phyloP scores from a whole-genome alignment of 1,140 invertebrate species.

The Ceratina japonica region DNA sequence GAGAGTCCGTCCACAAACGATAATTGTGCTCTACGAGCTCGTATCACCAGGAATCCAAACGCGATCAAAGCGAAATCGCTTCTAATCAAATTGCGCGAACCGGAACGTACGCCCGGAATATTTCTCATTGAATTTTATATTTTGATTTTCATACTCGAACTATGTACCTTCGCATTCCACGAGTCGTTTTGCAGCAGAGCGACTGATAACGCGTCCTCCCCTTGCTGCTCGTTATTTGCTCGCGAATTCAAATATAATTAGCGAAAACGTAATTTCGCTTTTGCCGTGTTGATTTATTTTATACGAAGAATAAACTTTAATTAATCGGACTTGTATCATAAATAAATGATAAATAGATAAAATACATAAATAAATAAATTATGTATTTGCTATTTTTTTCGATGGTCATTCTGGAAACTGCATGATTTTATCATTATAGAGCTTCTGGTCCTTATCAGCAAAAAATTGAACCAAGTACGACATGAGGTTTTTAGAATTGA shows the following conservation, averaged over 20 bases:
- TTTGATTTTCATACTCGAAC: background rate
- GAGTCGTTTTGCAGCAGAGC: no score
- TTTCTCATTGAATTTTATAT: background rate
- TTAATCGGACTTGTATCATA: no score
- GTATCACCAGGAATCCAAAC: no score
- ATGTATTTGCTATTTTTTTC: background rate
- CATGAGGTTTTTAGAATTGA: background rate
- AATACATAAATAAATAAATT: no score
- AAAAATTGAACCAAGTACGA: background rate
- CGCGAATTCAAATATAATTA: background rate
- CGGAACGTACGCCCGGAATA: background rate
- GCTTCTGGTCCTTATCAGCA: background rate
- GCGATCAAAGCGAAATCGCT: background rate
- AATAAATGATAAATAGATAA: no score
- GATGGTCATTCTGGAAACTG: background rate
- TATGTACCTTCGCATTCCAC: no score
- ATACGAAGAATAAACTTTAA: background rate
- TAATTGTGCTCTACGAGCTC: no score
- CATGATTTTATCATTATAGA: background rate
- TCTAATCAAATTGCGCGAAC: background rate
- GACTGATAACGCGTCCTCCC: background rate
- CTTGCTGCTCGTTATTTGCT: no score
- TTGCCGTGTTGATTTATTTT: background rate
- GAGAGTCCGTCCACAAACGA: no score
- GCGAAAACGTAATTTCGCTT: background rate